Conservation (phyloP, 1,140 invertebrate genomes). For the Leguminivora glycinivorella region DNA sequence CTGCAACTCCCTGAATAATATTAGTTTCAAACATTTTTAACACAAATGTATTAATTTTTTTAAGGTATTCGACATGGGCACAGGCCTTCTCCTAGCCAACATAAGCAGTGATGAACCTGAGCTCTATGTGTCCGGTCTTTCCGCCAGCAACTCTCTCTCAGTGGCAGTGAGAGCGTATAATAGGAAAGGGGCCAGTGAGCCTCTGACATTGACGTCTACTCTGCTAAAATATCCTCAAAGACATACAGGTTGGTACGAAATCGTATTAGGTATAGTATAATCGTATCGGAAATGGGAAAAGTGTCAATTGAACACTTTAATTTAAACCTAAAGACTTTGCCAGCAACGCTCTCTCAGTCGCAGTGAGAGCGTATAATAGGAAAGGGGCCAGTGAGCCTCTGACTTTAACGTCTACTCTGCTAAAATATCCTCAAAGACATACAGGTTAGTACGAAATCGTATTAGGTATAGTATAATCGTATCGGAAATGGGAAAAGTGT, state of each 20-base stretch:
- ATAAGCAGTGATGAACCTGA: slow-evolving; percentile 58
- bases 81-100: slow-evolving; percentile 56
- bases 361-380: slow-evolving; percentile 57
- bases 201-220: slow-evolving; percentile 55
- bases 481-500: too few relatives aligned
- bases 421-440: slow-evolving; percentile 64
- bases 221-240: slow-evolving; percentile 63
- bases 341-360: slow-evolving; percentile 52
- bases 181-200: slow-evolving; percentile 60
- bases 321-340: too few relatives aligned
- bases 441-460: too few relatives aligned
- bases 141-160: slow-evolving; percentile 52
- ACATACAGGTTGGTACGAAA: too few relatives aligned
- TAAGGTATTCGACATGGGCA: slow-evolving; percentile 65
- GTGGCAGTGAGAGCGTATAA: slow-evolving; percentile 59
- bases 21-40: too few relatives aligned
- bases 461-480: too few relatives aligned
- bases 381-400: slow-evolving; percentile 62
- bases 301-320: too few relatives aligned
- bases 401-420: slow-evolving; percentile 53
- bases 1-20: too few relatives aligned
- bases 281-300: too few relatives aligned
- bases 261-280: too few relatives aligned
- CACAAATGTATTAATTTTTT: slow-evolving; percentile 20
- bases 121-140: slow-evolving; percentile 56